Base-by-base conservation (phyloP, 2,888 invertebrate genomes). In the Mesorhabditis spiculigera region DNA sequence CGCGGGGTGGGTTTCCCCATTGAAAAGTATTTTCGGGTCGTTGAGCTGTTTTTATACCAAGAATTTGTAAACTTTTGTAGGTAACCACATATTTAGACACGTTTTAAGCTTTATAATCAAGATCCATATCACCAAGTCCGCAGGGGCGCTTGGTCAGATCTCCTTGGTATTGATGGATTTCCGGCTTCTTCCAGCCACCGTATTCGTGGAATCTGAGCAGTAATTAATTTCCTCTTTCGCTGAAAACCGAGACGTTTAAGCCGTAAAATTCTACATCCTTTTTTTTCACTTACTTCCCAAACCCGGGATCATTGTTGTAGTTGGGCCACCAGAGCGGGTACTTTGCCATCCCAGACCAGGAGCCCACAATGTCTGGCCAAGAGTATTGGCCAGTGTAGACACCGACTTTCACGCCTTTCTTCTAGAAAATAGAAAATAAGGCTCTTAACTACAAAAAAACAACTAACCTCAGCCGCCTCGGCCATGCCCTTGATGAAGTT, bases 311-410 rank as follows among this genome's bases (percentile, higher is more conserved):
- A 62, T 76, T 75, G 68, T 77, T 75, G 72, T 79, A 79, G 66
- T 73, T 73, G 3, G 79, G 77, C 78, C 75, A 78, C 80, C 80
- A 80, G 63, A 80, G 76, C 43, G 73, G 75, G 42, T 73, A 68
- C 42, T 72, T 65, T 42, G 69, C 66, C 61, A 70, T 66, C 41
- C 73, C 74, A 43, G 69, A 73, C 74, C 76, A 80, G 70, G 74
- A 66, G 63, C 79, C 79, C 42, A 79, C 79, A 67, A 79, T 79
- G 50, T 71, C 71, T 61, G 70, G 73, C 79, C 79, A 79, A 65
- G 77, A 77, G 73, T 78, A 74, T 58, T 75, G 69, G 71, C 78
- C 78, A 45, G 76, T 73, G 71, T 79, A 79, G 74, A 79, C 75
- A 58, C 78, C 79, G 65, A 45, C 50, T 70, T 73, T 73, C 63